Conservation (phyloP, 2,797 vertebrate species). For the Gadopsis bispinosus region DNA sequence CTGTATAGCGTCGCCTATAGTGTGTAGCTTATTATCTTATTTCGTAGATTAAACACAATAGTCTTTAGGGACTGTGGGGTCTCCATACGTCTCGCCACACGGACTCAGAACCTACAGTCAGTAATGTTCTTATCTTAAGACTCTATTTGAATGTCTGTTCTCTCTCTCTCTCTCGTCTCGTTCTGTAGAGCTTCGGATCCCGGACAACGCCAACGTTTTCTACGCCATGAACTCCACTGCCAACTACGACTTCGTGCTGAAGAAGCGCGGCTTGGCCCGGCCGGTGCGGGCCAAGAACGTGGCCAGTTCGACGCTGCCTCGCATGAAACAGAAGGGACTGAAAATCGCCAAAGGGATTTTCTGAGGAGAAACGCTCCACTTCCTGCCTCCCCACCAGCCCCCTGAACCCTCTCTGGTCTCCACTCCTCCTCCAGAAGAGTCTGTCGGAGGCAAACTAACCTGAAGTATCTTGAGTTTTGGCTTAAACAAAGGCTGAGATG, state of each 20-base stretch:
- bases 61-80: too few species aligned
- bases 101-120: too few species aligned
- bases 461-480: slow-evolving; percentile 36
- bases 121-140: too few species aligned
- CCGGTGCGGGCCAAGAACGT: slow-evolving; percentile 89
- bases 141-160: too few species aligned
- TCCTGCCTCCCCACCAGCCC: slow-evolving; percentile 39
- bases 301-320: slow-evolving; percentile 93
- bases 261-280: slow-evolving; percentile 88
- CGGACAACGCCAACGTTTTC: slow-evolving; percentile 95
- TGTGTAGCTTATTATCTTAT: too few species aligned
- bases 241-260: slow-evolving; percentile 96
- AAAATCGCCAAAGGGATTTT: slow-evolving; percentile 97
- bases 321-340: slow-evolving; percentile 96
- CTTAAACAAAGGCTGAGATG: slow-evolving; percentile 22
- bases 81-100: too few species aligned
- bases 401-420: slow-evolving; percentile 27
- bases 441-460: slow-evolving; percentile 11
- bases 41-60: too few species aligned
- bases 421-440: slow-evolving; percentile 30
- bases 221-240: slow-evolving; percentile 97
- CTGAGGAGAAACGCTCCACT: slow-evolving; percentile 74
- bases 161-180: neutral
- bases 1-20: too few species aligned
- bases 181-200: slow-evolving; percentile 91